These are phyloP conservation scores for Rhynchonycteris naso DNA, from an alignment of 2,797 vertebrate genomes.

Conservation along the genomic window DNA sequence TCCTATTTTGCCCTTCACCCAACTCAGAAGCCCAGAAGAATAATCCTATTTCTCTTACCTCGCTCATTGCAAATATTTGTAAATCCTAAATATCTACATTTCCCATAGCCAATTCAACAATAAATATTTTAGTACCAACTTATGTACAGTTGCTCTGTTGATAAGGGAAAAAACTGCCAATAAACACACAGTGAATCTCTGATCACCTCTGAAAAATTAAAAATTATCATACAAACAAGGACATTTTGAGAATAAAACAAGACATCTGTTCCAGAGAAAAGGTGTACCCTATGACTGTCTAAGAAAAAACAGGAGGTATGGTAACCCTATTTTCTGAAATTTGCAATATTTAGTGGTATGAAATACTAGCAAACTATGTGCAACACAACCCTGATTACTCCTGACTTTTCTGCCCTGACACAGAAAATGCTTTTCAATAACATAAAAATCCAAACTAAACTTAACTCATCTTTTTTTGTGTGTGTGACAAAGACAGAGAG, in stretches of 20 bases:
- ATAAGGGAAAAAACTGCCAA: not conserved
- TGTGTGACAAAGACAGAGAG: no score
- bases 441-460: not conserved
- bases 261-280: not conserved
- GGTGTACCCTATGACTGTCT: not conserved
- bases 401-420: not conserved
- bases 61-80: not conserved
- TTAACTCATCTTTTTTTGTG: not conserved
- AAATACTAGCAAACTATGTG: not conserved
- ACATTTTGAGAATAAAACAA: conserved; percentile 12
- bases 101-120: not conserved
- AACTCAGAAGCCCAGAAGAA: conserved; percentile 42
- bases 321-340: not conserved
- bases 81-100: conserved; percentile 28
- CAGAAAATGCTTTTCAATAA: conserved; percentile 26
- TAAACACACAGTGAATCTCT: not conserved
- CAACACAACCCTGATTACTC: not conserved
- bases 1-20: not conserved
- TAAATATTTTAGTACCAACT: conserved; percentile 18
- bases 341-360: not conserved
- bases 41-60: conserved; percentile 16
- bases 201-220: conserved; percentile 16
- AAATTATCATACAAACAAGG: conserved; percentile 31
- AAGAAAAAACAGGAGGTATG: not conserved
- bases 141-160: not conserved